Evolutionary conservation across 2,888 invertebrate genomes (phyloP).

Genomic region (Diabrotica balteata): DNA sequence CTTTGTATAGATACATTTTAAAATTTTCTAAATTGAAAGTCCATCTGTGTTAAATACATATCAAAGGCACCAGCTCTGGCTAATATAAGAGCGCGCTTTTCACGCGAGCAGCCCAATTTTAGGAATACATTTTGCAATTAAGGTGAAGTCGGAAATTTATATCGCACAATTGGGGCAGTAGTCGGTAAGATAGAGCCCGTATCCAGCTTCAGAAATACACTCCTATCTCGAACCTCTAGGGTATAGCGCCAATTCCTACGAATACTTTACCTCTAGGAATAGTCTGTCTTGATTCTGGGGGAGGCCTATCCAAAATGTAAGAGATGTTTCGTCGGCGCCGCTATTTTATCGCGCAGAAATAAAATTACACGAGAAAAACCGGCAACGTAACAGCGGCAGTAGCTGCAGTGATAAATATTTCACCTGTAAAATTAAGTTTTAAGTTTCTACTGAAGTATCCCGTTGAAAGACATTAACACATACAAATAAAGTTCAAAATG

Average conservation of each 20-base stretch:
- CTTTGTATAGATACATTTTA: no score
- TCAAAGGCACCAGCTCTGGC: constrained; percentile 32
- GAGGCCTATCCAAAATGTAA: constrained; percentile 27
- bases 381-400: background rate
- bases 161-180: constrained; percentile 45
- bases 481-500: no score
- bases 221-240: constrained; percentile 18
- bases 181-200: constrained; percentile 31
- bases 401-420: background rate
- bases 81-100: constrained; percentile 43
- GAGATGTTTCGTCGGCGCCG: constrained; percentile 21
- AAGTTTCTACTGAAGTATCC: background rate
- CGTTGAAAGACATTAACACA: no score
- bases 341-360: constrained; percentile 25
- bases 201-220: constrained; percentile 16
- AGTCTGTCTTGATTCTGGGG: constrained; percentile 16
- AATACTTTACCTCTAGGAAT: constrained; percentile 32
- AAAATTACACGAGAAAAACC: constrained; percentile 9
- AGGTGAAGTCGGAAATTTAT: constrained; percentile 52
- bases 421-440: background rate
- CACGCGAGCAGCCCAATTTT: constrained; percentile 47
- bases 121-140: constrained; percentile 53
- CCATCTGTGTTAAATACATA: background rate
- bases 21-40: no score
- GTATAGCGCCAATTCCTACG: constrained; percentile 24